Conservation (phyloP, 2,888 invertebrate genomes). For the Lasioglossum pauxillum region DNA sequence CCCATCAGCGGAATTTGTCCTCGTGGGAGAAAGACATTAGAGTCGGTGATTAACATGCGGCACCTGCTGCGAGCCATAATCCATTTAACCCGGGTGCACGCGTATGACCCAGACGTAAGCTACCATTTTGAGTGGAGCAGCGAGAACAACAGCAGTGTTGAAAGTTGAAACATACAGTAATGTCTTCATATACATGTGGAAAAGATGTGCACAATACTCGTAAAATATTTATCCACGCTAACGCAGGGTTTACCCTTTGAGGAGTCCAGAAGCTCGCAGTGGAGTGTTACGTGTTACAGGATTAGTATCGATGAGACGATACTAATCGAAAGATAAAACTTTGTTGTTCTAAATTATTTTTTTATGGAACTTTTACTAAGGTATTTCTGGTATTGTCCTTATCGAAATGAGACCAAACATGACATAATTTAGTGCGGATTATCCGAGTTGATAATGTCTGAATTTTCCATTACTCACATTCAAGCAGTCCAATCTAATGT, state of each 20-base stretch:
- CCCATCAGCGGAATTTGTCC: not conserved
- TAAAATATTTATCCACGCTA: not conserved
- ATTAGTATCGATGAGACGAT: not conserved
- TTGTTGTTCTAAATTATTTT: too few species aligned
- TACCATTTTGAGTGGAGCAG: not conserved
- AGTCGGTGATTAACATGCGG: not conserved
- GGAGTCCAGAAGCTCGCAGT: not conserved
- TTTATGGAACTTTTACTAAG: too few species aligned
- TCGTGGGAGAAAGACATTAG: not conserved
- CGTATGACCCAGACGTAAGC: not conserved
- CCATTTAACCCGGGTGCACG: not conserved
- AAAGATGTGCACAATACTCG: not conserved
- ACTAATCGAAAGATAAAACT: not conserved
- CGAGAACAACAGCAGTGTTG: not conserved
- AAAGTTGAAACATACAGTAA: not conserved
- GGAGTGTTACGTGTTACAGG: not conserved
- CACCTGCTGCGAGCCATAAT: not conserved
- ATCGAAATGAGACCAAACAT: too few species aligned
- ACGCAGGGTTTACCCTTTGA: not conserved
- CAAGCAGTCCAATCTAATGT: too few species aligned
- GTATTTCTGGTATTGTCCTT: too few species aligned
- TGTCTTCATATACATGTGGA: not conserved
- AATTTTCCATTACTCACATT: too few species aligned
- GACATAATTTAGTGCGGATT: too few species aligned
- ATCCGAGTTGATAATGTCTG: too few species aligned